Evolutionary conservation across 2,797 vertebrate genomes (phyloP).

Genomic region (Pseudotriccus pelzelni): DNA sequence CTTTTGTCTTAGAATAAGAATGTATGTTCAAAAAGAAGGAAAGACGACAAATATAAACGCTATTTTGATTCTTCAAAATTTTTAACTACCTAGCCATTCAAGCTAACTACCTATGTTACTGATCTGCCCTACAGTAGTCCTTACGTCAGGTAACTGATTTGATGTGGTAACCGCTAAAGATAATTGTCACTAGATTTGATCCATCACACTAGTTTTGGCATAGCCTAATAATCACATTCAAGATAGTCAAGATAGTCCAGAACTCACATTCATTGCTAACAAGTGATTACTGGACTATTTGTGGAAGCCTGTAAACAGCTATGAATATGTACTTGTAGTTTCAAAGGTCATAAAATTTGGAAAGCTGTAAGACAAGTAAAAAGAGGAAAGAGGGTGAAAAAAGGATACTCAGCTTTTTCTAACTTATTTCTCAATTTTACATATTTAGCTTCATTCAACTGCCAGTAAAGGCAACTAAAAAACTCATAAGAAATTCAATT

Average conservation of each 20-base stretch:
- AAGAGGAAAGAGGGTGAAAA: background rate
- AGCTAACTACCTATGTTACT: background rate
- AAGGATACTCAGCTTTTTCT: background rate
- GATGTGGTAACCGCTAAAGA: background rate
- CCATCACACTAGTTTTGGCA: background rate
- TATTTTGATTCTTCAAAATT: background rate
- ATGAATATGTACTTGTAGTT: fast-evolving
- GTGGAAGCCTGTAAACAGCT: background rate
- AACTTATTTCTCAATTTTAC: background rate
- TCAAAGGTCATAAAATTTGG: background rate
- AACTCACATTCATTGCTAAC: background rate
- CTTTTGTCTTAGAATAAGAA: background rate
- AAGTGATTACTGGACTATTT: background rate
- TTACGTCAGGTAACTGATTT: background rate
- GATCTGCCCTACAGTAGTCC: background rate
- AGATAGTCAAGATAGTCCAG: background rate
- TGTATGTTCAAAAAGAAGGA: background rate
- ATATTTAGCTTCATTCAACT: background rate
- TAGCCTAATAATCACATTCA: background rate
- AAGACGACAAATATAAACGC: background rate
- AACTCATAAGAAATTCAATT: background rate
- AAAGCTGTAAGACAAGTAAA: background rate
- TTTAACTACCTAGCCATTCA: background rate
- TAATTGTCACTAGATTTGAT: background rate
- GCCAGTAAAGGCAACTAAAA: background rate